phyloP scores from a whole-genome alignment of 2,113 vertebrate species.

The Manacus vitellinus region DNA sequence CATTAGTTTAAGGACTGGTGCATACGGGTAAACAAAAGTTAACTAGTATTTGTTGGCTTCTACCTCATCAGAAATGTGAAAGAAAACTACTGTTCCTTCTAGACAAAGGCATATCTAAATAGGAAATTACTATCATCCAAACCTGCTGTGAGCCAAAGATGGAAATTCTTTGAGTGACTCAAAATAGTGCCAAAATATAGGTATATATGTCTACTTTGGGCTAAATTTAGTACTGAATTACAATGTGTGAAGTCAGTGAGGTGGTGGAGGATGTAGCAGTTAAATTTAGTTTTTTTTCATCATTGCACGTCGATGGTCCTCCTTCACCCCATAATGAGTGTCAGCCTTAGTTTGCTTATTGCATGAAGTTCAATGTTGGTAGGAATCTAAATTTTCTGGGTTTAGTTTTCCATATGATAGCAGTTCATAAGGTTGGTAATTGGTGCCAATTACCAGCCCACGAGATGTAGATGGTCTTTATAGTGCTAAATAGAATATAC shows the following conservation, averaged over 20 bases:
- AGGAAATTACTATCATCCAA: neutral
- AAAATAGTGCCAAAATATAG: neutral
- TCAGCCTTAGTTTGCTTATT: neutral
- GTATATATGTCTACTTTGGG: fast-evolving
- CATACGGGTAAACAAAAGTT: neutral
- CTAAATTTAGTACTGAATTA: neutral
- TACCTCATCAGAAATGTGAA: neutral
- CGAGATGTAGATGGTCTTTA: neutral
- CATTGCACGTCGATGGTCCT: neutral
- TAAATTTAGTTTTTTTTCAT: neutral
- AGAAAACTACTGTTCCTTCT: neutral
- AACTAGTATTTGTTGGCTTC: neutral
- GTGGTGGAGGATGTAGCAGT: neutral
- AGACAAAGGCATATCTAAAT: neutral
- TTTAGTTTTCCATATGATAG: fast-evolving
- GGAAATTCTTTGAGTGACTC: neutral
- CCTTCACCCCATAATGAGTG: neutral
- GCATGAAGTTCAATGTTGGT: fast-evolving
- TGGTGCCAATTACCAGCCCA: neutral
- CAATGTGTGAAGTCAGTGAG: neutral
- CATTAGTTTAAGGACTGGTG: neutral
- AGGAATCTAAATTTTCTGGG: neutral
- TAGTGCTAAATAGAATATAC: neutral
- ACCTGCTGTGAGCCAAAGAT: neutral
- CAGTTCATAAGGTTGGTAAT: neutral